Evolutionary conservation across 2,888 invertebrate species (phyloP), one percentile per base, ranked within the genome.

Genomic region (Cataglyphis cursor): DNA sequence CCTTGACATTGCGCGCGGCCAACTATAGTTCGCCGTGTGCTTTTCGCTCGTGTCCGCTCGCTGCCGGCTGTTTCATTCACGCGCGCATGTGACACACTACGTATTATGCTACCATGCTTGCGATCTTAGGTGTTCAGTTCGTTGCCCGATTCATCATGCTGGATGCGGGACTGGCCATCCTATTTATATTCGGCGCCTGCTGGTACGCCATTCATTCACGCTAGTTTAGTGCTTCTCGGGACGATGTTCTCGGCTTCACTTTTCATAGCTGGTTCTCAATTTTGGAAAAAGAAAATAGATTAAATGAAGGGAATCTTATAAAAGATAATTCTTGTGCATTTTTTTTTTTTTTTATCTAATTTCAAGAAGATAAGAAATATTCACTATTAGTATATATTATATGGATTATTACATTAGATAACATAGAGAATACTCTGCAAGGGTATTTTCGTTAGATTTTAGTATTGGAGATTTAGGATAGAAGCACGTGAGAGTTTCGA

Each of bases 1-100:
- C 89, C 89, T 89, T 89, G 89, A 89, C 89, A 89, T 89, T 89
- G 89, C 83, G 54, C 81, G 81, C 81, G 65, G 80, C 81, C 78
- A 35, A 48, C 72, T 72, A 24, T 72, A 70, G 31, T 57, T n/a
- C 31, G 35, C 38, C 31, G 68, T 59, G 84, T 57, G 66, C 66
- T 76, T 88, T 75, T 80, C 78, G 83, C 72, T 48, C 76, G 81
- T 81, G 84, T 62, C 59, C 70, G 74, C 74, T 38, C 28, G 28
- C 62, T 44, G 59, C 65, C n/a, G 31, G 70, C 35, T 66, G 78
- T 80, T 83, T 65, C 87, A 76, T 85, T 82, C 68, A 70, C 81
- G 72, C 81, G 68, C 80, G 78, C 82, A 72, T 66, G 57, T 80
- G 84, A 61, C 61, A 81, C 68, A 80, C 73, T 86, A 83, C 82